Percentiles rank a stretch among this genome's conserved stretches.
Conservation (phyloP, 30 jellyfish, hydroid and myxozoan genomes). For the Chironex yamaguchii region DNA sequence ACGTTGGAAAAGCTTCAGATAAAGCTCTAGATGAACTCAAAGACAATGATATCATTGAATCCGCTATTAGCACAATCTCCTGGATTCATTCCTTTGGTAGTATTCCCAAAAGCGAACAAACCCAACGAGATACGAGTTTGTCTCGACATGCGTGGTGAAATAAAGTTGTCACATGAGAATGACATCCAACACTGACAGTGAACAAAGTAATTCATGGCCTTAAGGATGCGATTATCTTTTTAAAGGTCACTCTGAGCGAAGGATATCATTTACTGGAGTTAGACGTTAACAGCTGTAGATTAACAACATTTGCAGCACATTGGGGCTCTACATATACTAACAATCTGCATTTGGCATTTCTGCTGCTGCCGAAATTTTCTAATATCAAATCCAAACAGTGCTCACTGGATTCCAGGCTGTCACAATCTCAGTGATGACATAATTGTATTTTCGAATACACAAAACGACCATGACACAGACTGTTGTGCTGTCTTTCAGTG, state of each 20-base stretch:
- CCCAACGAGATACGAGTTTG: constrained; percentile 7
- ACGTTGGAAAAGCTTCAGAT: background rate
- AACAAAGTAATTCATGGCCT: background rate
- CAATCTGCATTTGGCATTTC: background rate
- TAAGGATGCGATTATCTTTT: constrained; percentile 5
- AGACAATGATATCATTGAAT: background rate
- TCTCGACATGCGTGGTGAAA: constrained; percentile 16
- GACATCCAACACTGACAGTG: constrained; percentile 37
- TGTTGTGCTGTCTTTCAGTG: too few species aligned
- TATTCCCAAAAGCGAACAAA: background rate
- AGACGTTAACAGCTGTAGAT: background rate
- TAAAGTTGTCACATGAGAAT: constrained; percentile 1
- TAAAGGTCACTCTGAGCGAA: constrained; percentile 9
- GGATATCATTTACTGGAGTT: constrained; percentile 40
- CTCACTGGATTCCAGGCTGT: too few species aligned
- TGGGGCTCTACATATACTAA: background rate
- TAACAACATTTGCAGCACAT: constrained; percentile 31
- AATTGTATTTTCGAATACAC: too few species aligned
- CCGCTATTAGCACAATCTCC: background rate
- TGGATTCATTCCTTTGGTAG: constrained; percentile 33
- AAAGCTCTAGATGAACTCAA: background rate
- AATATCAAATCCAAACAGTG: too few species aligned
- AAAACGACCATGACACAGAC: too few species aligned
- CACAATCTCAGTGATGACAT: too few species aligned
- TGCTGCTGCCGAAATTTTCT: too few species aligned